These are phyloP conservation scores for Dreissena rostriformis DNA, from an alignment of 1,140 invertebrate genomes.

Conservation along the genomic window DNA sequence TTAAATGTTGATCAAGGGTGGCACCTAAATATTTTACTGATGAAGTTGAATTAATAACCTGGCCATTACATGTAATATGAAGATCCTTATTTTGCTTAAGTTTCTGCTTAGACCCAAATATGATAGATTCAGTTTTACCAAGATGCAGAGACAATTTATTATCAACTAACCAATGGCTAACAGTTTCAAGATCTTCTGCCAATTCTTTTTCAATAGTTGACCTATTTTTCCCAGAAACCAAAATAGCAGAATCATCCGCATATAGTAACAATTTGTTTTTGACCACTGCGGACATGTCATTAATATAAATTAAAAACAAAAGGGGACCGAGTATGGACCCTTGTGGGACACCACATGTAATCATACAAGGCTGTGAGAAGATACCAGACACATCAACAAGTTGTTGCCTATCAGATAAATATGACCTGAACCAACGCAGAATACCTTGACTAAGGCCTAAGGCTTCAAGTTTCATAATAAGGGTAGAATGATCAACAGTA, in stretches of 20 bases:
- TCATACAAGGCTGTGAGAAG: background rate
- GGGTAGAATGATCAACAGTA: conserved; percentile 10
- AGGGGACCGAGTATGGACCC: conserved; percentile 34
- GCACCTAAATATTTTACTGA: conserved; percentile 35
- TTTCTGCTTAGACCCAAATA: conserved; percentile 27
- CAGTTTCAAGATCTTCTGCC: conserved; percentile 15
- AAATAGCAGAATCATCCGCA: conserved; percentile 23
- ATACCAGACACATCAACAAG: conserved; percentile 14
- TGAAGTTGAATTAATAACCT: conserved; percentile 1
- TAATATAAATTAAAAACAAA: conserved; percentile 33
- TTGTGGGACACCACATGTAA: conserved; percentile 37
- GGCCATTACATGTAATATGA: background rate
- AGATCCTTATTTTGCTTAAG: background rate
- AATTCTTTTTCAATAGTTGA: conserved; percentile 12
- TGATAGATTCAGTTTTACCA: conserved; percentile 38
- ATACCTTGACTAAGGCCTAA: background rate
- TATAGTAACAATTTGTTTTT: conserved; percentile 16
- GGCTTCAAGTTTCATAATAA: conserved; percentile 11
- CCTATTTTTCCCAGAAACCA: conserved; percentile 14
- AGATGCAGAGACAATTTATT: conserved; percentile 21
- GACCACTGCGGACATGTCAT: conserved; percentile 33
- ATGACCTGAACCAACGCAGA: background rate
- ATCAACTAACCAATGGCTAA: conserved; percentile 31
- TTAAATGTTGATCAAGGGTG: conserved; percentile 19
- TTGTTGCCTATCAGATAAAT: conserved; percentile 15